Percentiles rank a stretch among this genome's conserved stretches.
Conservation (phyloP, 2,113 vertebrate genomes). For the Dendrocopos noguchii region DNA sequence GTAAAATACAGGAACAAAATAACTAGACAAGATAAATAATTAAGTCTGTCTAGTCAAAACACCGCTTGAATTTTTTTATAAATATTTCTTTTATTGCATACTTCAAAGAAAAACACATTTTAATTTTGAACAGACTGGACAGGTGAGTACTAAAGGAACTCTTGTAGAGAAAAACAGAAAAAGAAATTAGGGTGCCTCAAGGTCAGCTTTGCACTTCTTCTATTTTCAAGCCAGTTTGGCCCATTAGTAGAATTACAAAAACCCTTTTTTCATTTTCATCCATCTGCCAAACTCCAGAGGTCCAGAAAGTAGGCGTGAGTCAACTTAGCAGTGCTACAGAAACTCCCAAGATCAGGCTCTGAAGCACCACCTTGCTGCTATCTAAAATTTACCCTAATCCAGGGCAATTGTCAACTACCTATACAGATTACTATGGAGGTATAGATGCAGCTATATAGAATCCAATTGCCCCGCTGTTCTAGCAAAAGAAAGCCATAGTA, state of each 20-base stretch:
- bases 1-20: slow-evolving; percentile 1
- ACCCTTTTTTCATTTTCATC: background rate
- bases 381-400: background rate
- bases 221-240: background rate
- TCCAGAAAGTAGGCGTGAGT: background rate
- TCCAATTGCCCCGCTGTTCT: background rate
- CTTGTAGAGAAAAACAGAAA: background rate
- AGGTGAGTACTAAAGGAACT: slow-evolving; percentile 32
- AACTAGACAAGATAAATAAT: slow-evolving; percentile 23
- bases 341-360: background rate
- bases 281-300: background rate
- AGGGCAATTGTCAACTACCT: background rate
- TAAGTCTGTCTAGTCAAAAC: slow-evolving; percentile 41
- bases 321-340: background rate
- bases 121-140: slow-evolving; percentile 20
- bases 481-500: background rate
- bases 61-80: slow-evolving; percentile 27
- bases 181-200: background rate
- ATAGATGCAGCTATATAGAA: accelerated
- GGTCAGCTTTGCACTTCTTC: background rate
- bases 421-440: accelerated
- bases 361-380: background rate
- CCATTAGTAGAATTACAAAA: background rate
- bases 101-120: slow-evolving; percentile 34
- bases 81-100: slow-evolving; percentile 8